Conservation (phyloP, 1,140 invertebrate genomes). For the Zophobas morio region DNA sequence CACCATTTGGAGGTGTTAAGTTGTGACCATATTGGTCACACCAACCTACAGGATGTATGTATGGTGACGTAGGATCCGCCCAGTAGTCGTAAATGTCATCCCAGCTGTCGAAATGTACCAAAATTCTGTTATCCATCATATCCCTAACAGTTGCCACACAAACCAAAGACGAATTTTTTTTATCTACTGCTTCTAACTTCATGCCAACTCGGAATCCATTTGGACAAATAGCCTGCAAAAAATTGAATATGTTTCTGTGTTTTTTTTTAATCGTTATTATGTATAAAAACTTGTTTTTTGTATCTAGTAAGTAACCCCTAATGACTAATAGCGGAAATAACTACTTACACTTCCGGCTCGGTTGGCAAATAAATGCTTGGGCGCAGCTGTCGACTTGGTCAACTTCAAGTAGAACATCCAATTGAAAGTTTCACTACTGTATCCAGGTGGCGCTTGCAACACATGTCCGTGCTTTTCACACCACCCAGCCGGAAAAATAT, state of each 20-base stretch:
- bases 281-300: too few species aligned
- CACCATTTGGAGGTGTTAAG: conserved; percentile 90
- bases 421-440: conserved; percentile 76
- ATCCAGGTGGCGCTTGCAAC: conserved; percentile 83
- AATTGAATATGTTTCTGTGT: not conserved
- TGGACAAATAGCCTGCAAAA: conserved; percentile 76
- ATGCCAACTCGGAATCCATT: conserved; percentile 88
- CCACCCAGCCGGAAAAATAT: conserved; percentile 96
- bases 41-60: conserved; percentile 95
- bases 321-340: too few species aligned
- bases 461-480: conserved; percentile 85
- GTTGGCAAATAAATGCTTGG: conserved; percentile 82
- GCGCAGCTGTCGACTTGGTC: conserved; percentile 83
- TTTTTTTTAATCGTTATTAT: too few species aligned
- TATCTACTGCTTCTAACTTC: conserved; percentile 96
- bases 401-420: conserved; percentile 90
- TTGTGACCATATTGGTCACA: conserved; percentile 85
- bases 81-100: conserved; percentile 95
- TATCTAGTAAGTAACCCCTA: too few species aligned
- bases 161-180: conserved; percentile 87
- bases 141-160: conserved; percentile 92
- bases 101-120: conserved; percentile 97
- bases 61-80: conserved; percentile 90
- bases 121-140: conserved; percentile 86
- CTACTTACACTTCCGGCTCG: conserved; percentile 72